phyloP scores from a whole-genome alignment of 2,888 invertebrate genomes.

The Lithophane socia region DNA sequence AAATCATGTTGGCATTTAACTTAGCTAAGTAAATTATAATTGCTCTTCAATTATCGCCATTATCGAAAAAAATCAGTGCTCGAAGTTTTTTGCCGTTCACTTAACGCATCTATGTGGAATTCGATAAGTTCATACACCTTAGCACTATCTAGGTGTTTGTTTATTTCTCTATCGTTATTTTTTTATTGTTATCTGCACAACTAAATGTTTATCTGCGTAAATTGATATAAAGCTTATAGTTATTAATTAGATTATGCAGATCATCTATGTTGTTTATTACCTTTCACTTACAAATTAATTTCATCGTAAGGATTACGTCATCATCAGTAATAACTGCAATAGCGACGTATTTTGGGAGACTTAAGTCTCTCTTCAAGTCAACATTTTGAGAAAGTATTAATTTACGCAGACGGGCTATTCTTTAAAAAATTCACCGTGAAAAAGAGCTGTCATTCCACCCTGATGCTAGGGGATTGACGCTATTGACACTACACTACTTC shows the following conservation, averaged over 20 bases:
- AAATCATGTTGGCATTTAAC: neutral
- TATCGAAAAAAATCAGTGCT: neutral
- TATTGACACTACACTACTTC: too few relatives aligned
- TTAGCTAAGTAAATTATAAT: neutral
- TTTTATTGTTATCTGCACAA: constrained; percentile 12
- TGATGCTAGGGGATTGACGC: too few relatives aligned
- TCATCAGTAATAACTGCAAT: neutral
- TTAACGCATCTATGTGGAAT: constrained; percentile 31
- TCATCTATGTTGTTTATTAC: constrained; percentile 7
- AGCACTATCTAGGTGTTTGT: constrained; percentile 27
- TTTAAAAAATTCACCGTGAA: neutral
- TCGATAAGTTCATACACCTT: constrained; percentile 33
- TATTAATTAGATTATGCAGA: constrained; percentile 17
- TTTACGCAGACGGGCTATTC: too few relatives aligned
- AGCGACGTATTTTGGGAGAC: neutral
- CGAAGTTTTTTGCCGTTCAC: neutral
- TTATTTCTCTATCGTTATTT: constrained; percentile 26
- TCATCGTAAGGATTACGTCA: neutral
- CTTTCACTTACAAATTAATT: constrained; percentile 10
- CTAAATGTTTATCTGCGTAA: neutral
- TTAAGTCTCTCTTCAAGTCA: too few relatives aligned
- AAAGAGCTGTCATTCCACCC: too few relatives aligned
- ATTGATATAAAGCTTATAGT: constrained; percentile 17
- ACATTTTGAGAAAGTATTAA: neutral
- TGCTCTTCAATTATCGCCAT: constrained; percentile 25